A percentile compares a stretch with the other conserved stretches of the same genome.
Conservation (phyloP, 1,140 invertebrate genomes). For the Ceratoteleas bidentatus region DNA sequence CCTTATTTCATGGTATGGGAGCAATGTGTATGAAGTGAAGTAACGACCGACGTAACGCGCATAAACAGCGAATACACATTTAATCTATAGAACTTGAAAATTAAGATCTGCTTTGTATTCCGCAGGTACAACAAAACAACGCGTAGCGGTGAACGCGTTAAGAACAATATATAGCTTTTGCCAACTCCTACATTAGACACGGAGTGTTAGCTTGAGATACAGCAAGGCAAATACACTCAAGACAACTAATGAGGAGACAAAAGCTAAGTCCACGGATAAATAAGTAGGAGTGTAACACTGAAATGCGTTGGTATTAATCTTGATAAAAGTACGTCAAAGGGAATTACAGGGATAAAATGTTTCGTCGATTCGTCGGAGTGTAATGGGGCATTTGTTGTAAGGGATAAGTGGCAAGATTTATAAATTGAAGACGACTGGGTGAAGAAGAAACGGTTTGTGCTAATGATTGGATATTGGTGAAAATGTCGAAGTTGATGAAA, state of each 20-base stretch:
- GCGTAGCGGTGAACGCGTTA: slow-evolving; percentile 37
- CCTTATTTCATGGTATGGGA: not conserved
- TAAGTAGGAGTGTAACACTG: slow-evolving; percentile 23
- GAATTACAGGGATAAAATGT: slow-evolving; percentile 9
- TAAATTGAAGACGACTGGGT: too few species aligned
- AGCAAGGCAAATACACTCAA: slow-evolving; percentile 50
- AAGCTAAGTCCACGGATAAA: slow-evolving; percentile 50
- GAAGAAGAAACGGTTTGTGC: too few species aligned
- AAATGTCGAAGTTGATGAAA: too few species aligned
- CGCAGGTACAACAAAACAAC: slow-evolving; percentile 41
- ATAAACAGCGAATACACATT: slow-evolving; percentile 21
- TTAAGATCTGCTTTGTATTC: slow-evolving; percentile 55
- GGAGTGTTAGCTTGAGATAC: slow-evolving; percentile 56
- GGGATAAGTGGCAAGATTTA: not conserved
- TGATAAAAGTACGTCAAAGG: slow-evolving; percentile 25
- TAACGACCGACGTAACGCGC: slow-evolving; percentile 17
- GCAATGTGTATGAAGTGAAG: slow-evolving; percentile 12
- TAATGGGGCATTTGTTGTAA: not conserved
- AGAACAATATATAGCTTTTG: slow-evolving; percentile 62
- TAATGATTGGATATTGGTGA: too few species aligned
- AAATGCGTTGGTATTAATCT: slow-evolving; percentile 9
- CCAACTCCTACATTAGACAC: slow-evolving; percentile 59
- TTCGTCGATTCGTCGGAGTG: not conserved
- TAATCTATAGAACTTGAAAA: slow-evolving; percentile 49
- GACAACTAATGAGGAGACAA: slow-evolving; percentile 59